phyloP scores from a whole-genome alignment of 2,113 vertebrate genomes.

The Mus spicilegus region DNA sequence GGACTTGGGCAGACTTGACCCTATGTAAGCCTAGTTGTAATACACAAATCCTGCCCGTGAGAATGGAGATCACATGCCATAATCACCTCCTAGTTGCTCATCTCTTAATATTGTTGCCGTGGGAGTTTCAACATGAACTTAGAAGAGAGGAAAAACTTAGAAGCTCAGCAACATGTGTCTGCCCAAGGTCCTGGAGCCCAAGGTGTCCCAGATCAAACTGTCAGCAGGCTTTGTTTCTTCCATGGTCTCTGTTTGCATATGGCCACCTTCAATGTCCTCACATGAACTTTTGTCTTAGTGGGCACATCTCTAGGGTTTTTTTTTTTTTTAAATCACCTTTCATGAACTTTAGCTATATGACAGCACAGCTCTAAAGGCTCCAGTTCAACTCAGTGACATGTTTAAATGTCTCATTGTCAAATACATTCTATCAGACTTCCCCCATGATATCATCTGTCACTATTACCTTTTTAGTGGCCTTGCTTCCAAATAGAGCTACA shows the following conservation, averaged over 20 bases:
- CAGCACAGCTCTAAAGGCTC: background rate
- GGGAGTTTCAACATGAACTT: background rate
- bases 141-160: background rate
- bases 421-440: background rate
- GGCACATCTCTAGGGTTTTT: background rate
- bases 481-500: background rate
- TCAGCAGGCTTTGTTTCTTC: background rate
- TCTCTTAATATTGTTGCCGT: background rate
- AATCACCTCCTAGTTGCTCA: background rate
- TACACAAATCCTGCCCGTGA: background rate
- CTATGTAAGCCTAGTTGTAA: background rate
- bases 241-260: background rate
- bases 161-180: background rate
- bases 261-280: background rate
- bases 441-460: background rate
- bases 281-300: background rate
- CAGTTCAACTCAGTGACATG: background rate
- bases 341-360: background rate
- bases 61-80: no score
- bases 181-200: background rate
- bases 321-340: background rate
- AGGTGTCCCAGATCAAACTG: background rate
- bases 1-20: no score
- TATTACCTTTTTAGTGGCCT: background rate
- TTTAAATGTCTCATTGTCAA: background rate